phyloP scores from a whole-genome alignment of 2,888 invertebrate genomes.

The Perizoma flavofasciatum region DNA sequence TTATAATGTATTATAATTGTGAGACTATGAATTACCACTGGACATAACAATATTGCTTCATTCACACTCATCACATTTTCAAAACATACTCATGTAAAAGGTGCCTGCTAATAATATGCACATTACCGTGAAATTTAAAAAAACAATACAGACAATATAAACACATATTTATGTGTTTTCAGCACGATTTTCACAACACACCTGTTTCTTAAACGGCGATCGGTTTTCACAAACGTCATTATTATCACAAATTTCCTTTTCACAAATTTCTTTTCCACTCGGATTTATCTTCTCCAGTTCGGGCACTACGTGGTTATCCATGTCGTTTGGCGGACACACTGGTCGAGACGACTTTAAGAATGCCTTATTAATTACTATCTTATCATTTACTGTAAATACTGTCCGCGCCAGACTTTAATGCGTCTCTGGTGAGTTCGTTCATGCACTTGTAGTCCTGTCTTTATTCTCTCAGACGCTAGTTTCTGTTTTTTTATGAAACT shows the following conservation, averaged over 20 bases:
- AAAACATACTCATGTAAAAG: no score
- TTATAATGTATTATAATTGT: no score
- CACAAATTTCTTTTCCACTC: slow-evolving; percentile 54
- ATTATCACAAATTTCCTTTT: slow-evolving; percentile 49
- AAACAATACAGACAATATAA: no score
- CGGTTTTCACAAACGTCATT: slow-evolving; percentile 42
- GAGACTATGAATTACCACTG: no score
- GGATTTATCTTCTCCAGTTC: slow-evolving; percentile 69
- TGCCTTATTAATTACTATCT: slow-evolving; percentile 52
- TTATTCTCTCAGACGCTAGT: no score
- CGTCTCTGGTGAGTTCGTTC: background rate
- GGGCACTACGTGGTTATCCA: slow-evolving; percentile 59
- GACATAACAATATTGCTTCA: no score
- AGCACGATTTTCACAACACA: slow-evolving; percentile 50
- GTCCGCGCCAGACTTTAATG: slow-evolving; percentile 16
- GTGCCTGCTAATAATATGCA: no score
- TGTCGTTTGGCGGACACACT: slow-evolving; percentile 53
- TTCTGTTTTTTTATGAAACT: background rate
- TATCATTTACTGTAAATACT: slow-evolving; percentile 46
- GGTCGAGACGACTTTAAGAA: slow-evolving; percentile 36
- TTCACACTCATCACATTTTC: no score
- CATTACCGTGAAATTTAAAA: no score
- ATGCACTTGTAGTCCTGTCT: no score
- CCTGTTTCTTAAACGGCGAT: slow-evolving; percentile 69
- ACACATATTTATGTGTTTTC: no score